Evolutionary conservation across 2,888 invertebrate species (phyloP).

Genomic region (Xylota sylvarum): DNA sequence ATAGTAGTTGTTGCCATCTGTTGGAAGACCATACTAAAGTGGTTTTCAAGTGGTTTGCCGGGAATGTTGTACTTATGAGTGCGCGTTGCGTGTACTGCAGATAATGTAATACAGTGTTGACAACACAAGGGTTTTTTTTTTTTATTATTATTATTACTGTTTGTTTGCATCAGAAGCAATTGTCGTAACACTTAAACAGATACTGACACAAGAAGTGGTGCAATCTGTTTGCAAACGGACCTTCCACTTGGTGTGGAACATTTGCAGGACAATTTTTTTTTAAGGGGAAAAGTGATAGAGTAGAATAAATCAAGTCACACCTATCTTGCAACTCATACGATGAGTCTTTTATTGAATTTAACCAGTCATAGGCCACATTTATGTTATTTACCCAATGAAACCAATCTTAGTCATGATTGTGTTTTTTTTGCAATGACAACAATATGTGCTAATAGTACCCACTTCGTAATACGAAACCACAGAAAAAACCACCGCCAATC

Average conservation of each 20-base stretch:
- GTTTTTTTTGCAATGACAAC: neutral
- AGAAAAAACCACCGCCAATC: neutral
- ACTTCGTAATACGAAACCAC: neutral
- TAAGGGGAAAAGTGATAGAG: too few relatives aligned
- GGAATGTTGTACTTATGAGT: neutral
- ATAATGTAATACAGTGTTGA: neutral
- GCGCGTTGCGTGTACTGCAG: neutral
- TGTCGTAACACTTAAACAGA: neutral
- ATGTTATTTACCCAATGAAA: neutral
- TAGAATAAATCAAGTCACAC: too few relatives aligned
- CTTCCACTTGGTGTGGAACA: too few relatives aligned
- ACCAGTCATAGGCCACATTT: neutral
- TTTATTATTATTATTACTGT: neutral
- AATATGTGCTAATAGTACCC: neutral
- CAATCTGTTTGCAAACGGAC: too few relatives aligned
- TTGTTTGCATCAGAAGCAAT: neutral
- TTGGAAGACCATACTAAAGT: neutral
- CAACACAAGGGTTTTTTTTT: neutral
- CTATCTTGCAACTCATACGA: neutral
- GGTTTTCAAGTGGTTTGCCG: constrained; percentile 1
- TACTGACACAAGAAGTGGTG: too few relatives aligned
- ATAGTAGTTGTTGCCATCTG: neutral
- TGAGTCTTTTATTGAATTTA: neutral
- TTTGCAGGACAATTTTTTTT: too few relatives aligned
- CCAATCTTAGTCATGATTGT: neutral